Conservation (phyloP, 35 echinoderm and acorn worm genomes). For the Strongylocentrotus purpuratus region DNA sequence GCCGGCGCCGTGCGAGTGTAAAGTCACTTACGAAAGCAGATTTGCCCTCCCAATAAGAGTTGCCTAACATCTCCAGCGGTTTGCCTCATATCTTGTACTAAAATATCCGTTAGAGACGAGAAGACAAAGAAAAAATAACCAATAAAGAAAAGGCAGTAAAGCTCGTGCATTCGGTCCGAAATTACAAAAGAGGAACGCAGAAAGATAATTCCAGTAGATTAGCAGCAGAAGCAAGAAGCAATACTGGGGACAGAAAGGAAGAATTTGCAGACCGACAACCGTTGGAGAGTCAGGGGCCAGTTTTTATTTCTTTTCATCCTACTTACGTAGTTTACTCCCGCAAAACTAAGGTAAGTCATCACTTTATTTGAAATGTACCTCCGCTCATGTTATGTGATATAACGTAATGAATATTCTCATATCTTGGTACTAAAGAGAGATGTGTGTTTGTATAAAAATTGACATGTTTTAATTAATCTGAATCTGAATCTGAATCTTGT, state of each 20-base stretch:
- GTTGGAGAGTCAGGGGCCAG: background rate
- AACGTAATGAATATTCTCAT: no score
- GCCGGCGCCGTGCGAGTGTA: background rate
- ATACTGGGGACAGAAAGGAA: background rate
- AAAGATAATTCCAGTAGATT: background rate
- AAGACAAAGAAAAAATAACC: background rate
- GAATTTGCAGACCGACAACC: slow-evolving; percentile 1
- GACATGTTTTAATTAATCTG: no score
- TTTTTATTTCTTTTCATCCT: background rate
- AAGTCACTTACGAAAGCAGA: background rate
- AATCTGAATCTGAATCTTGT: no score
- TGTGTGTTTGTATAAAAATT: no score
- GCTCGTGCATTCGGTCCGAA: background rate
- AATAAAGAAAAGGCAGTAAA: background rate
- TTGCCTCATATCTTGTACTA: background rate
- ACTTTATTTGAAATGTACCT: background rate
- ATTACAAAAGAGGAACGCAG: background rate
- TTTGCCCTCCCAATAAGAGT: slow-evolving; percentile 1
- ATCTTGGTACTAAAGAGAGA: no score
- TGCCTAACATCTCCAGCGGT: background rate
- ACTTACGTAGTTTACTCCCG: background rate
- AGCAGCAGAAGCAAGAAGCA: background rate
- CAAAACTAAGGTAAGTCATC: background rate
- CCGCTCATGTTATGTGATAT: background rate
- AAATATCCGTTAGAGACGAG: background rate